These are phyloP conservation scores for Nomada hirtipes DNA, from an alignment of 2,888 invertebrate genomes.

Conservation along the genomic window DNA sequence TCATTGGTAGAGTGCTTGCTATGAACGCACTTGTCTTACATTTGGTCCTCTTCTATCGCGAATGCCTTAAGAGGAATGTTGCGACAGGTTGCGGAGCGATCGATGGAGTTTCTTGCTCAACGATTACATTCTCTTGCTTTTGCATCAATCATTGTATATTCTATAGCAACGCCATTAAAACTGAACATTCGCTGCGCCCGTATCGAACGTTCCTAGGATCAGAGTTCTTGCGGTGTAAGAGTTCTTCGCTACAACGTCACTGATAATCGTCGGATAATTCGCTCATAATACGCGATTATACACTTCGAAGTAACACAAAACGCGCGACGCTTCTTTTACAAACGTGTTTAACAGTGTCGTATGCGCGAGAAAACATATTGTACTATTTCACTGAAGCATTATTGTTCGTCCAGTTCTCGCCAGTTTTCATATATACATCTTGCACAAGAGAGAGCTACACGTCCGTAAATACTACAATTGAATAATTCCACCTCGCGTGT, in stretches of 20 bases:
- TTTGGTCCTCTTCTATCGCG: neutral
- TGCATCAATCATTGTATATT: neutral
- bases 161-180: neutral
- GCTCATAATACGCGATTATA: neutral
- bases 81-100: constrained; percentile 27
- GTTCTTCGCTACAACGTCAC: neutral
- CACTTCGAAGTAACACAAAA: constrained; percentile 14
- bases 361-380: too few species aligned
- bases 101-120: constrained; percentile 23
- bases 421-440: constrained; percentile 19
- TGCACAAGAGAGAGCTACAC: neutral
- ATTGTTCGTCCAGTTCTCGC: constrained; percentile 38
- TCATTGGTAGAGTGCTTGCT: neutral
- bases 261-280: neutral
- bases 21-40: neutral
- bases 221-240: constrained; percentile 1
- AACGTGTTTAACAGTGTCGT: neutral
- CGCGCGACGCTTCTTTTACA: neutral
- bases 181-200: neutral
- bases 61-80: constrained; percentile 2
- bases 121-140: neutral
- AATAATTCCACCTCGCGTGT: neutral
- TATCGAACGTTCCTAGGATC: neutral
- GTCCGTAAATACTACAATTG: neutral
- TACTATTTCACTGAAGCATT: constrained; percentile 14